Conservation (phyloP, 2,113 vertebrate genomes). For the Lepisosteus osseus region DNA sequence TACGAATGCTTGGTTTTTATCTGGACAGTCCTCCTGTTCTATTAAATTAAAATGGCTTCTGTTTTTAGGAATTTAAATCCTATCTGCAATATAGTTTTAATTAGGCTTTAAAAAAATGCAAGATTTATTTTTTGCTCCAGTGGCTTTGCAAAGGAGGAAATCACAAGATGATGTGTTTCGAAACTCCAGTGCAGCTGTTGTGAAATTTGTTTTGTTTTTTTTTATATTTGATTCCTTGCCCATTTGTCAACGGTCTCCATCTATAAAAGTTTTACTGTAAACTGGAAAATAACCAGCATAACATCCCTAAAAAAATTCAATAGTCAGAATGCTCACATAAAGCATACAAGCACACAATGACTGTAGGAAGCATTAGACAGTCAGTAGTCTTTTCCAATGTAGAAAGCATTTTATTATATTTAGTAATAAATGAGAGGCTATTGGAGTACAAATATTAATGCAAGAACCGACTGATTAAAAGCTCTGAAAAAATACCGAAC, state of each 20-base stretch:
- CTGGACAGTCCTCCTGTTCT: no score
- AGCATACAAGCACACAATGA: no score
- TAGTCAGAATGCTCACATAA: not conserved
- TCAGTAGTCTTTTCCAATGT: no score
- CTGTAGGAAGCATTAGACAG: no score
- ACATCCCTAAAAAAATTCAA: not conserved
- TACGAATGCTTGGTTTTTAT: no score
- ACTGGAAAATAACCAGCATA: not conserved
- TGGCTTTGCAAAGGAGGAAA: conserved; percentile 64
- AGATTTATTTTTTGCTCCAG: conserved; percentile 40
- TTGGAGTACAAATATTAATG: no score
- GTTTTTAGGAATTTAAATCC: no score
- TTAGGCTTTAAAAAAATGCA: conserved; percentile 18
- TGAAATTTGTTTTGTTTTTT: conserved; percentile 58
- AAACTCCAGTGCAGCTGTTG: conserved; percentile 66
- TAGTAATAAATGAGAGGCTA: no score
- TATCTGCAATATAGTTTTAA: not conserved
- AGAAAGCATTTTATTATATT: no score
- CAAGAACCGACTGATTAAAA: no score
- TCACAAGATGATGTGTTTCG: conserved; percentile 70
- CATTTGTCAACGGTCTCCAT: not conserved
- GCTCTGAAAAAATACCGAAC: no score
- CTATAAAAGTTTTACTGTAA: not conserved
- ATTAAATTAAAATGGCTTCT: no score
- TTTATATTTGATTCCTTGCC: conserved; percentile 12